Evolutionary conservation across 1,140 invertebrate species (phyloP).

Genomic region (Phenacoccus solenopsis): DNA sequence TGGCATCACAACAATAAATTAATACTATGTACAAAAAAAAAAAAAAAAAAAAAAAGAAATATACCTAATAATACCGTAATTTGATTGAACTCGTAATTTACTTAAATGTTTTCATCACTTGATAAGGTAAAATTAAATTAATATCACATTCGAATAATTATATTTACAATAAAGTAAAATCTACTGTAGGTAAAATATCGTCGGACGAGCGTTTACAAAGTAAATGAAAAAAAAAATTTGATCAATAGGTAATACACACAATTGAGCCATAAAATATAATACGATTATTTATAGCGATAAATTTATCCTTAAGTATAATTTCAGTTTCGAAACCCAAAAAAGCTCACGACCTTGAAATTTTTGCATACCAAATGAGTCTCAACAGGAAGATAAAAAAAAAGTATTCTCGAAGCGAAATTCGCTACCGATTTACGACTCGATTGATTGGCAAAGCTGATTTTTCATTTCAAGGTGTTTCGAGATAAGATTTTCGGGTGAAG

Average conservation of each 20-base stretch:
- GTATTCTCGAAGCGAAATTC: neutral
- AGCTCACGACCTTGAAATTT: no score
- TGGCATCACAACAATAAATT: constrained; percentile 18
- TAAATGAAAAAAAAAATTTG: neutral
- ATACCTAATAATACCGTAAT: neutral
- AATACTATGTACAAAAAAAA: constrained; percentile 8
- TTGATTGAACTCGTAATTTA: neutral
- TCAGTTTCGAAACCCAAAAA: no score
- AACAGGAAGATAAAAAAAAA: neutral
- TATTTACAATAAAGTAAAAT: neutral
- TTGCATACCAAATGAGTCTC: no score
- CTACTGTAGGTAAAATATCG: no score
- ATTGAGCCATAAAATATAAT: no score
- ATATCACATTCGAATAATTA: constrained; percentile 15
- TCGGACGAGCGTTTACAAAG: neutral
- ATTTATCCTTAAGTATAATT: no score
- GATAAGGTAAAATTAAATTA: constrained; percentile 8
- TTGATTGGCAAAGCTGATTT: no score
- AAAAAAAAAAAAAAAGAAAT: neutral
- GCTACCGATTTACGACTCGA: no score
- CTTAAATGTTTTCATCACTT: neutral
- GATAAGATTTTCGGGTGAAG: no score
- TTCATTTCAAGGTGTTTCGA: no score
- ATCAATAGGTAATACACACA: no score
- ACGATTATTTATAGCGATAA: no score